phyloP scores from a whole-genome alignment of 1,140 invertebrate species.

The Parapsyche elsis region DNA sequence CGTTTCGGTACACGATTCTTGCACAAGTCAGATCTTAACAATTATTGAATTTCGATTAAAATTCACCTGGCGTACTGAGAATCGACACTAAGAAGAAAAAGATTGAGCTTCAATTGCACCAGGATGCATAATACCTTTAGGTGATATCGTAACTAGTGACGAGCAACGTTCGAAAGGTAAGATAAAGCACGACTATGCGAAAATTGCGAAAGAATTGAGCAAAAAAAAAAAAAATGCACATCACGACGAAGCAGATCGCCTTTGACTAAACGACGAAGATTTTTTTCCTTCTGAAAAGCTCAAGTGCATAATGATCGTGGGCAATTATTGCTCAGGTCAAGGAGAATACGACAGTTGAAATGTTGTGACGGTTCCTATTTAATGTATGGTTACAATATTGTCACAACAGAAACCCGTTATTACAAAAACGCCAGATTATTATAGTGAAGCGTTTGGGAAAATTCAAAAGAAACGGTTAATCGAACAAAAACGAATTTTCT shows the following conservation, averaged over 20 bases:
- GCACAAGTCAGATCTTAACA: too few species aligned
- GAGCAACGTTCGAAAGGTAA: not conserved
- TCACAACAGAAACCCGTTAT: not conserved
- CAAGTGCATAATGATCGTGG: too few species aligned
- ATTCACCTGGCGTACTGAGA: too few species aligned
- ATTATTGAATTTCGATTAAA: too few species aligned
- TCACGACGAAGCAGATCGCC: not conserved
- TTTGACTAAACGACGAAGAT: too few species aligned
- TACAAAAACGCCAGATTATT: not conserved
- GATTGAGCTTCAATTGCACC: too few species aligned
- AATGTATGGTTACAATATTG: too few species aligned
- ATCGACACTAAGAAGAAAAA: too few species aligned
- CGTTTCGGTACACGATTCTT: too few species aligned
- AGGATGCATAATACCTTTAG: not conserved
- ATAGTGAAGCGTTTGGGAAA: not conserved
- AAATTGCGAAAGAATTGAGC: not conserved
- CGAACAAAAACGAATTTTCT: conserved; percentile 17
- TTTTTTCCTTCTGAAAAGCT: too few species aligned
- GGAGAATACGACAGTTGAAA: not conserved
- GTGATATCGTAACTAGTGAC: not conserved
- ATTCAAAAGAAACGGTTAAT: conserved; percentile 5
- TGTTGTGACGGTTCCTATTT: too few species aligned
- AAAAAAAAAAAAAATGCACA: not conserved
- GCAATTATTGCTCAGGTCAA: not conserved
- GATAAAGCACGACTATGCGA: conserved; percentile 19